Base-by-base conservation (phyloP, 2,113 vertebrate genomes). In the Dipodomys spectabilis region DNA sequence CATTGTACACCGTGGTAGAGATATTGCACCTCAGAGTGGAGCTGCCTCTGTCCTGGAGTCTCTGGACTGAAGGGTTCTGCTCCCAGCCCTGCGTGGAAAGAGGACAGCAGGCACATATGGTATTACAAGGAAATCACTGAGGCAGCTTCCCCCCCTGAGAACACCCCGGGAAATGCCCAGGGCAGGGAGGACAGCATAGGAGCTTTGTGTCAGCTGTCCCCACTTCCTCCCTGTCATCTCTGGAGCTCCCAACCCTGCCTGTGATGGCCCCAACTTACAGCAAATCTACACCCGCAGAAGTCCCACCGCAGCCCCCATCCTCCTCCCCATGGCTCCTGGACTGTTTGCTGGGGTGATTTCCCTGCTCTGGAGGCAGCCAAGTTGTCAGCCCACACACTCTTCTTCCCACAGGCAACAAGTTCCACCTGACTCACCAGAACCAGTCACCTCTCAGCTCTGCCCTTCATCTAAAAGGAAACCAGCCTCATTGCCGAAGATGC, bases 1-100 rank as follows among this genome's bases (percentile, higher is more conserved):
- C 2, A 0, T 0, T 1, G 1, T 0, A 3, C 19, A 44, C 2
- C 0, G 11, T 2, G 0, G 0, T 5, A 10, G 94, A 94, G 82
- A 84, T 93, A 7, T 20, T 92, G 75, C 90, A 96, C 25, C 32
- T 74, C 62, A 95, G 16, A 5, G 22, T 65, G 64, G 1, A 3
- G 27, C 5, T 82, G 20, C 11, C 2, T 94, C 87, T 93, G 20
- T 95, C 87, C 10, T 84, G 91, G 64, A 71, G 18, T 30, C 6
- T 84, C 67, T 45, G 30, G 64, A 1, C 15, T 53, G 78, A 45
- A 80, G 79, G 74, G 15, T 27, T 86, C 81, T 96, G 95, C 28
- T 91, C 69, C 92, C 69, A 95, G 78, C 32, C 28, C 94, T 96
- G 85, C 39, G n/a, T 30, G 27, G 64, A 93, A 89, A 92, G 30